Evolutionary conservation across 2,113 vertebrate species (phyloP).

Genomic region (Gorsachius goisagi): DNA sequence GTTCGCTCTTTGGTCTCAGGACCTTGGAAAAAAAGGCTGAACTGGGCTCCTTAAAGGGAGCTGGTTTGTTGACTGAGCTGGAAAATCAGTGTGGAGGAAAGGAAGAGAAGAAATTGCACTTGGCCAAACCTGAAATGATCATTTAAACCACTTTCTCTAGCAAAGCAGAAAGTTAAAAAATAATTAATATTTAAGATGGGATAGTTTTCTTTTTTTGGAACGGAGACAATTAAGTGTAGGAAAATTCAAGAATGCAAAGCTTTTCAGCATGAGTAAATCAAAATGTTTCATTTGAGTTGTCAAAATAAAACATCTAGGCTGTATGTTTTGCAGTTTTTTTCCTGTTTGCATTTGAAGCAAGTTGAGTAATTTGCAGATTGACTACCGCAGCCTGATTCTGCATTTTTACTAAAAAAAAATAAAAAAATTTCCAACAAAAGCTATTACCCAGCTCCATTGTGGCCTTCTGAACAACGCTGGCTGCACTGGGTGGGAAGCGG

Average conservation of each 20-base stretch:
- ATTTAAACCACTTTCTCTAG: background rate
- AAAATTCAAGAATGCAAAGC: conserved; percentile 3
- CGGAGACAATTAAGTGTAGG: background rate
- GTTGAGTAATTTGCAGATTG: conserved; percentile 17
- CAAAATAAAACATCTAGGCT: conserved; percentile 36
- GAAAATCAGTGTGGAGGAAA: background rate
- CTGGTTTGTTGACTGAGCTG: background rate
- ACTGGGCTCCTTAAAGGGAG: background rate
- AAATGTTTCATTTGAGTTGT: conserved; percentile 51
- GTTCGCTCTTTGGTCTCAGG: background rate
- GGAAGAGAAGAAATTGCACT: background rate
- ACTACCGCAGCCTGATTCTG: background rate
- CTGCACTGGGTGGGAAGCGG: background rate
- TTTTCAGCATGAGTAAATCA: conserved; percentile 28
- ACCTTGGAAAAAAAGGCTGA: background rate
- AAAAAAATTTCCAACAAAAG: background rate
- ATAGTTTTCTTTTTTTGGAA: background rate
- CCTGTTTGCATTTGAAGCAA: conserved; percentile 32
- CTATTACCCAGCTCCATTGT: background rate
- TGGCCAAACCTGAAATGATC: background rate
- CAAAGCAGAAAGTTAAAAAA: background rate
- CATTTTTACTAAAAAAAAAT: background rate
- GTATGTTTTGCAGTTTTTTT: conserved; percentile 11
- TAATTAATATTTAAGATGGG: background rate
- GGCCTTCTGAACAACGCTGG: background rate